These are phyloP conservation scores for Geotrupes spiniger DNA, from an alignment of 2,888 invertebrate genomes.

Conservation along the genomic window DNA sequence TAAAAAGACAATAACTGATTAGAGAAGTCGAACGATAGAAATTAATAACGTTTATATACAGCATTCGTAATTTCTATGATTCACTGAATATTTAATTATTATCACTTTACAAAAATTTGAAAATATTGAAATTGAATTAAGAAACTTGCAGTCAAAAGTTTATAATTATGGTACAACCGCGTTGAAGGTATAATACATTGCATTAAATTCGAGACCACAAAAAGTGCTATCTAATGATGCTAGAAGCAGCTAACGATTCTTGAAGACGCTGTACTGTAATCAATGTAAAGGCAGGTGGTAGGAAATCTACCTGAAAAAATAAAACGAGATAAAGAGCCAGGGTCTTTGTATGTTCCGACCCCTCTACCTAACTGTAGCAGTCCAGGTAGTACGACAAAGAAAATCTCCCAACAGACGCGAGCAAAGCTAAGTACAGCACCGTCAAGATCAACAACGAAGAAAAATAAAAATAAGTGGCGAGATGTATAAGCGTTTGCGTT, in stretches of 20 bases:
- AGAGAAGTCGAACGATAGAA: too few relatives aligned
- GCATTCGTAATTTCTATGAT: too few relatives aligned
- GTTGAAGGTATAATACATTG: too few relatives aligned
- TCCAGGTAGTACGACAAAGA: conserved; percentile 28
- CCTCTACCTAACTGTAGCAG: conserved; percentile 33
- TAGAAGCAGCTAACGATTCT: conserved; percentile 26
- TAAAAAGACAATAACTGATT: too few relatives aligned
- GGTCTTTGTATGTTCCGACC: conserved; percentile 29
- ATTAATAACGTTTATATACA: too few relatives aligned
- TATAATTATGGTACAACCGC: too few relatives aligned
- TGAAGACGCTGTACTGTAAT: conserved; percentile 30
- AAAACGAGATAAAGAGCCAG: conserved; percentile 27
- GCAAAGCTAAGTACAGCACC: conserved; percentile 25
- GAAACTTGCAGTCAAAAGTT: too few relatives aligned
- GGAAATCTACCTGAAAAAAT: conserved; percentile 30
- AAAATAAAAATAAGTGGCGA: conserved; percentile 3
- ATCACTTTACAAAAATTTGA: too few relatives aligned
- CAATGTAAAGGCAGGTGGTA: conserved; percentile 32
- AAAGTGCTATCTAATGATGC: conserved; percentile 24
- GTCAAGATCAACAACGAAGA: conserved; percentile 20
- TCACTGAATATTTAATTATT: too few relatives aligned
- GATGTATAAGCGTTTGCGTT: too few relatives aligned
- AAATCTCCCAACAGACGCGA: conserved; percentile 18
- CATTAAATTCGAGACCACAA: conserved; percentile 1
- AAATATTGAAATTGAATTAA: too few relatives aligned